phyloP scores from a whole-genome alignment of 1,140 invertebrate genomes.

The Lanistes nyassanus region DNA sequence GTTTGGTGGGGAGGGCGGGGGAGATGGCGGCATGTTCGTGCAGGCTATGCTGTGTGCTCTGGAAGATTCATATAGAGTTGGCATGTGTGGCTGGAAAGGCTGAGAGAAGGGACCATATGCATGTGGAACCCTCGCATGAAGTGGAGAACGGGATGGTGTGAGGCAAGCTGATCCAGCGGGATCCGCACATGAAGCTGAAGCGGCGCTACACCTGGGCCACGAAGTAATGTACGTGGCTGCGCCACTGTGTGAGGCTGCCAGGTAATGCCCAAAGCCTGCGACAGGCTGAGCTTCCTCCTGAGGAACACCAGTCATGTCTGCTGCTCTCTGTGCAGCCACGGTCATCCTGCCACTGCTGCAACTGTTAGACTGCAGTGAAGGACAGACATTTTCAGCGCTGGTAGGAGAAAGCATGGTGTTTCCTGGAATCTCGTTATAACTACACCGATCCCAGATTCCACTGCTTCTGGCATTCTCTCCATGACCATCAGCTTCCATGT shows the following conservation, averaged over 20 bases:
- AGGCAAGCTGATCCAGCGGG: not conserved
- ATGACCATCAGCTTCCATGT: conserved; percentile 25
- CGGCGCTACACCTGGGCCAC: not conserved
- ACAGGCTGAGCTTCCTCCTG: not conserved
- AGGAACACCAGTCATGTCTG: not conserved
- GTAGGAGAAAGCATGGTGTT: not conserved
- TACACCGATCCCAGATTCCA: not conserved
- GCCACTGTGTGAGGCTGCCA: not conserved
- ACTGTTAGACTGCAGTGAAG: not conserved
- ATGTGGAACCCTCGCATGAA: not conserved
- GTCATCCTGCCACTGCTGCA: not conserved
- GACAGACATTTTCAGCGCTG: not conserved
- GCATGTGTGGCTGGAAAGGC: not conserved
- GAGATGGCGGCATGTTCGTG: conserved; percentile 36
- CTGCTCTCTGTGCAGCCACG: not conserved
- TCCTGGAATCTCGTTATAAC: too few relatives aligned
- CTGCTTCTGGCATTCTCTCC: not conserved
- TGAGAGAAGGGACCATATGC: not conserved
- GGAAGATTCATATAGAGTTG: not conserved
- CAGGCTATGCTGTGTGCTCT: not conserved
- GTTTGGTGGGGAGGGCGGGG: conserved; percentile 34
- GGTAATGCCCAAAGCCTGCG: not conserved
- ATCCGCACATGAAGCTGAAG: not conserved
- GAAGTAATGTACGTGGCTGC: not conserved
- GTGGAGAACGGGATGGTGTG: not conserved